Percentiles rank a stretch among this genome's conserved stretches.
Conservation (phyloP, 2,888 invertebrate species). For the Torymus auratus region DNA sequence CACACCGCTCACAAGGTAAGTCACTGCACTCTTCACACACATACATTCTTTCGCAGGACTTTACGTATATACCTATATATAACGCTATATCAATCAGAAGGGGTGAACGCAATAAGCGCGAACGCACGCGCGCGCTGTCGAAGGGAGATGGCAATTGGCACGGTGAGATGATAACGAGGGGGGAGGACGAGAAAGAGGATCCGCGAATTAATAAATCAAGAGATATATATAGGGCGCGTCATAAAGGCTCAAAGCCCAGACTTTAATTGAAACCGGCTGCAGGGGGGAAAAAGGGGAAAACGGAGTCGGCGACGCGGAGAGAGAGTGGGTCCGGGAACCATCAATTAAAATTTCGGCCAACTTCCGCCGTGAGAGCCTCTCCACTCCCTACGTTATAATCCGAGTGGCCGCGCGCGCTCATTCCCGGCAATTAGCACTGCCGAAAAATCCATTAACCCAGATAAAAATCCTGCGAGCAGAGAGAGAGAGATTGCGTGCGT, state of each 20-base stretch:
- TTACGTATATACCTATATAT: no score
- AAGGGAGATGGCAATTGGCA: not conserved
- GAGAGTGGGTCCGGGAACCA: conserved; percentile 14
- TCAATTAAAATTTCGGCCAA: conserved; percentile 54
- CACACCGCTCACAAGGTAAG: conserved; percentile 55
- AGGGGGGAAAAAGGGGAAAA: conserved; percentile 24
- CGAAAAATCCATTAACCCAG: conserved; percentile 56
- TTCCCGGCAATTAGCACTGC: conserved; percentile 51
- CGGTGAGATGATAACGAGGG: conserved; percentile 12
- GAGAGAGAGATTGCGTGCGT: conserved; percentile 5
- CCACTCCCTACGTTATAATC: not conserved
- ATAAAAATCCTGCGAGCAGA: conserved; percentile 35
- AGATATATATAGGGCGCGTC: conserved; percentile 1
- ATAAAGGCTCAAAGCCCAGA: conserved; percentile 13
- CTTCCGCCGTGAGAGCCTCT: conserved; percentile 16
- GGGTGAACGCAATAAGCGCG: no score
- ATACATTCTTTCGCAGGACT: no score
- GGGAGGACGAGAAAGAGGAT: not conserved
- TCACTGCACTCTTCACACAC: conserved; percentile 1
- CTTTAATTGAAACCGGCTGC: conserved; percentile 34
- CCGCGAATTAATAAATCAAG: conserved; percentile 49
- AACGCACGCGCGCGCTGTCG: no score
- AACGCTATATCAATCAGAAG: no score
- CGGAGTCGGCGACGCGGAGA: not conserved
- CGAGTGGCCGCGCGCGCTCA: not conserved